A percentile compares a stretch with the other conserved stretches of the same genome.
Conservation (phyloP, 2,113 vertebrate genomes). For the Nerophis ophidion region DNA sequence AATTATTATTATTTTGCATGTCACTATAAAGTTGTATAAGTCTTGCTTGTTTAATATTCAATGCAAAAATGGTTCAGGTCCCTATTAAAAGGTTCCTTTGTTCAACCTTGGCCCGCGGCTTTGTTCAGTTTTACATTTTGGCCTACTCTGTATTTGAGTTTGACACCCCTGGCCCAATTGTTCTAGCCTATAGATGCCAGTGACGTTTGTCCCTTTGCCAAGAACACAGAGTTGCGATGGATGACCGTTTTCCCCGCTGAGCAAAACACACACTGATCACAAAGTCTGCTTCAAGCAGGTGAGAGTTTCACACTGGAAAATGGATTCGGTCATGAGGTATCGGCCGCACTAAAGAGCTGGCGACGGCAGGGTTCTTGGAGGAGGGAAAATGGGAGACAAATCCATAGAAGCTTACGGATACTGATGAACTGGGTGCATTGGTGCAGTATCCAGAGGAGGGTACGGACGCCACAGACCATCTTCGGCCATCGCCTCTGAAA, state of each 20-base stretch:
- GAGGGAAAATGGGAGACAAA: slow-evolving; percentile 5
- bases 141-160: too few species aligned
- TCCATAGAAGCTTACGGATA: slow-evolving; percentile 78
- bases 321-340: background rate
- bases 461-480: slow-evolving; percentile 92
- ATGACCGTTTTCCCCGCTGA: background rate
- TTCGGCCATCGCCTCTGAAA: slow-evolving; percentile 83
- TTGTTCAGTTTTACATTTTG: too few species aligned
- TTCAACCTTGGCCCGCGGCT: too few species aligned
- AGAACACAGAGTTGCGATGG: background rate
- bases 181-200: background rate
- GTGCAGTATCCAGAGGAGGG: slow-evolving; percentile 96
- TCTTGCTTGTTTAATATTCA: too few species aligned
- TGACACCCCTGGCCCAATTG: too few species aligned
- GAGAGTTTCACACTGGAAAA: slow-evolving; percentile 5
- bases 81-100: too few species aligned
- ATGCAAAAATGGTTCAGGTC: too few species aligned
- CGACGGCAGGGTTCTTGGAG: background rate
- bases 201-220: background rate
- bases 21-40: too few species aligned
- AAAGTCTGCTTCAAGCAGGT: slow-evolving; percentile 1
- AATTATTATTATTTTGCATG: too few species aligned
- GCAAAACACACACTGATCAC: background rate
- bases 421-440: slow-evolving; percentile 91
- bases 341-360: background rate